These are phyloP conservation scores for Dipodomys merriami DNA, from an alignment of 2,113 vertebrate genomes.

Conservation along the genomic window DNA sequence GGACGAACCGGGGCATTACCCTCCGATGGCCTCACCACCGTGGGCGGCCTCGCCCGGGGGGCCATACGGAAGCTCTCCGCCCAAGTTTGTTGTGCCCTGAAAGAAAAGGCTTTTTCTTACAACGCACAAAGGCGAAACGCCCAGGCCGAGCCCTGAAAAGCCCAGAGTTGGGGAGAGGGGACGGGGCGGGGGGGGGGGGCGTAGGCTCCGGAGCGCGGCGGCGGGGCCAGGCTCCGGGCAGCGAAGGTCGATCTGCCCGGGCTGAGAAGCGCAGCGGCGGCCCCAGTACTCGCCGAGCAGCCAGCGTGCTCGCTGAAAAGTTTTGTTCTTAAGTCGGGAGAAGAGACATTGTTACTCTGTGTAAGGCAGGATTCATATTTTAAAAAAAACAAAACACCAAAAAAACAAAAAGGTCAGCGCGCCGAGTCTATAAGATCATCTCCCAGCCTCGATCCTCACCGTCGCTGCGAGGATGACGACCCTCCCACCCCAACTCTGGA, in stretches of 20 bases:
- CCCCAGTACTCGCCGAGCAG: constrained; percentile 24
- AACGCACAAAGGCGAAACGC: constrained; percentile 81
- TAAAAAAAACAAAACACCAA: not conserved
- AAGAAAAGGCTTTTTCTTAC: constrained; percentile 78
- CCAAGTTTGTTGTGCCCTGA: constrained; percentile 77
- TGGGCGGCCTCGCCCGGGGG: constrained; percentile 76
- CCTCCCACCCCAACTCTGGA: constrained; percentile 31
- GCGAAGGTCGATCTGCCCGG: constrained; percentile 48
- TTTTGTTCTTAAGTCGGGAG: constrained; percentile 80
- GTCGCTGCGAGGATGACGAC: not conserved
- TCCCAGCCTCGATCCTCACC: not conserved
- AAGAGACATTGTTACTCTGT: constrained; percentile 76
- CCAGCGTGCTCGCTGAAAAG: constrained; percentile 76
- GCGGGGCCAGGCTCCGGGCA: constrained; percentile 39
- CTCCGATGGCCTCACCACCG: constrained; percentile 60
- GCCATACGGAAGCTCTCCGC: constrained; percentile 78
- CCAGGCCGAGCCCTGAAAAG: constrained; percentile 75
- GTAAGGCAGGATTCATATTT: constrained; percentile 45
- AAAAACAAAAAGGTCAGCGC: constrained; percentile 15
- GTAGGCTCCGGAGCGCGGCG: constrained; percentile 56
- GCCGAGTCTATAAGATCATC: not conserved
- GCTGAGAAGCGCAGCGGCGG: constrained; percentile 48
- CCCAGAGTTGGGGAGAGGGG: constrained; percentile 1
- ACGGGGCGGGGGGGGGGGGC: constrained; percentile 30
- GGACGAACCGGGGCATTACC: constrained; percentile 33